A percentile compares a stretch with the other conserved stretches of the same genome.
These are phyloP conservation scores for Zygogramma bicolorata DNA, from an alignment of 2,888 invertebrate genomes.

Conservation along the genomic window DNA sequence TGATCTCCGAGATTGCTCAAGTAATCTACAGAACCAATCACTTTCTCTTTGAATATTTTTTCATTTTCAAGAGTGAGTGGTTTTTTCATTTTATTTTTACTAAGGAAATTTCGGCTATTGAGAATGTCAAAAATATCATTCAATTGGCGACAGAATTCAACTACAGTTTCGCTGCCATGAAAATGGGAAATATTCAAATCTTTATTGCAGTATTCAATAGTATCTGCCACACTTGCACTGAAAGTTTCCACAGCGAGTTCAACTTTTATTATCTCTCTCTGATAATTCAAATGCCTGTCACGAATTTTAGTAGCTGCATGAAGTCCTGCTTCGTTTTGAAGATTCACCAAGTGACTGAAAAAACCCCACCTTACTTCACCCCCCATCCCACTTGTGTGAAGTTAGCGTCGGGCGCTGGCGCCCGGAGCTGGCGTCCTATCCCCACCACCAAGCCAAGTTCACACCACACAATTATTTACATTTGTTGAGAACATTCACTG, in stretches of 20 bases:
- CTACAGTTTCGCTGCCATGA: not conserved
- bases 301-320: slow-evolving; percentile 16
- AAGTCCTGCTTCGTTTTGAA: not conserved
- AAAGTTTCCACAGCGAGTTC: slow-evolving; percentile 29
- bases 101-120: not conserved
- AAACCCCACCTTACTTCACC: no score
- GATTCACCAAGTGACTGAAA: no score
- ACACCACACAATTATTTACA: no score
- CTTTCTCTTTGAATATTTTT: no score
- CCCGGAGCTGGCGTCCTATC: no score
- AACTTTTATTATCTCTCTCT: slow-evolving; percentile 28
- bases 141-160: not conserved
- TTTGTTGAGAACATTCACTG: no score
- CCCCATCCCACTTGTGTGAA: no score
- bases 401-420: no score
- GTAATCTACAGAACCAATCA: no score
- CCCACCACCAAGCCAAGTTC: no score
- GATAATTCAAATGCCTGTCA: slow-evolving; percentile 19
- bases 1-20: no score
- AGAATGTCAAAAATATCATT: not conserved
- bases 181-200: slow-evolving; percentile 31
- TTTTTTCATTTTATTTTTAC: not conserved
- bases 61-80: no score
- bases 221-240: slow-evolving; percentile 33
- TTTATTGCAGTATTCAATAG: slow-evolving; percentile 28